Conservation (phyloP, 2,888 invertebrate genomes). For the Acronicta alni region DNA sequence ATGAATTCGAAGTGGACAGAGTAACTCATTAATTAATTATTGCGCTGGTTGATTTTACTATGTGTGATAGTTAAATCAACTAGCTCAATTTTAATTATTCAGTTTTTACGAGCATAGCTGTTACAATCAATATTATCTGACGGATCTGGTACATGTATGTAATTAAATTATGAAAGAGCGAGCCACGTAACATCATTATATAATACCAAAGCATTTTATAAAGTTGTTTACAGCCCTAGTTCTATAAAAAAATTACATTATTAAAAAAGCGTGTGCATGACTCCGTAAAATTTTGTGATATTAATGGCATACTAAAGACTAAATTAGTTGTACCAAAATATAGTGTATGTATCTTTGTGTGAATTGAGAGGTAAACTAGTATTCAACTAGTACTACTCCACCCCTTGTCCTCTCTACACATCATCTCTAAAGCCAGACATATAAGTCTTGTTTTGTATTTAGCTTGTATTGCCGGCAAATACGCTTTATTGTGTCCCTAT, state of each 20-base stretch:
- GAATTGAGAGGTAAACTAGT: neutral
- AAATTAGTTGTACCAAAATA: no score
- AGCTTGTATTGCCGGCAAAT: no score
- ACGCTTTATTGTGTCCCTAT: no score
- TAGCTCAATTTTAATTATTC: constrained; percentile 2
- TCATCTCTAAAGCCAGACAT: no score
- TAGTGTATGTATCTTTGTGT: neutral
- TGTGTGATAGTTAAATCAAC: no score
- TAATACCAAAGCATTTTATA: constrained; percentile 29
- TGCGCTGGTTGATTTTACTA: constrained; percentile 6
- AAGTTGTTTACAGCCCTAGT: constrained; percentile 9
- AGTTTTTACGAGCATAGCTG: constrained; percentile 22
- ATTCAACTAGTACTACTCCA: no score
- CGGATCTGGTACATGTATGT: constrained; percentile 36
- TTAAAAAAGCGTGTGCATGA: neutral
- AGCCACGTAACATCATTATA: constrained; percentile 35
- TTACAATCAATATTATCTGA: constrained; percentile 37
- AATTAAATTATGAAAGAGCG: constrained; percentile 51
- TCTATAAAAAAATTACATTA: constrained; percentile 10
- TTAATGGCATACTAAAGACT: neutral
- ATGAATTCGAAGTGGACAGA: constrained; percentile 24
- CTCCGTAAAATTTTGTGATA: neutral
- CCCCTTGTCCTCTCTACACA: no score
- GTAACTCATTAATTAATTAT: constrained; percentile 17
- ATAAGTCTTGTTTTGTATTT: neutral